A percentile compares a stretch with the other conserved stretches of the same genome.
Conservation (phyloP, 2,888 invertebrate genomes). For the Kryphioiulus occultus region DNA sequence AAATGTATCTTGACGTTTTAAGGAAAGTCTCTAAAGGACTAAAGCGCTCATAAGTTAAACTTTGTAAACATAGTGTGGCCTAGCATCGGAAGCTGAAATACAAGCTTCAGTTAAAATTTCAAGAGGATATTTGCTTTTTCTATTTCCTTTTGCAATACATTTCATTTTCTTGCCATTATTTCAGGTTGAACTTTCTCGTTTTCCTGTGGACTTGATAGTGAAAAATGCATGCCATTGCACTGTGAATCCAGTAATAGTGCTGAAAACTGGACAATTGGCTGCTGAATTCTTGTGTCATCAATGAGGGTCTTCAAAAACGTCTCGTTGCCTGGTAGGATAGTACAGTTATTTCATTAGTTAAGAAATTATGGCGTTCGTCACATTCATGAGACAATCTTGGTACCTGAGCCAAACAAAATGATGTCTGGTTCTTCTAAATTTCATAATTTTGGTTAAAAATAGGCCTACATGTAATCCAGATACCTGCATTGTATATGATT, state of each 20-base stretch:
- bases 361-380: neutral
- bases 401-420: too few relatives aligned
- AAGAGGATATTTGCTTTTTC: slow-evolving; percentile 24
- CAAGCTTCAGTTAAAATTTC: neutral
- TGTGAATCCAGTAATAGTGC: neutral
- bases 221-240: neutral
- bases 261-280: neutral
- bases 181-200: neutral
- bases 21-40: slow-evolving; percentile 27
- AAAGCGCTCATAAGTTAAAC: slow-evolving; percentile 16
- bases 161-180: slow-evolving; percentile 9
- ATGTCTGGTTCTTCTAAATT: neutral
- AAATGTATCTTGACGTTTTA: slow-evolving; percentile 28
- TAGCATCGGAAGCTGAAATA: slow-evolving; percentile 3
- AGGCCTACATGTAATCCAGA: too few relatives aligned
- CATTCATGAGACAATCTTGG: too few relatives aligned
- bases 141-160: slow-evolving; percentile 27
- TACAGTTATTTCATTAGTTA: neutral
- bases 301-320: neutral
- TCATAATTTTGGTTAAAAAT: neutral
- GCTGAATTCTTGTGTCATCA: neutral
- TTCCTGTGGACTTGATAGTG: neutral
- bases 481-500: too few relatives aligned
- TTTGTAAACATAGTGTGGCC: slow-evolving; percentile 8
- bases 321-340: neutral